Conservation (phyloP, 2,113 vertebrate species). For the Corythoichthys haematopterus region DNA sequence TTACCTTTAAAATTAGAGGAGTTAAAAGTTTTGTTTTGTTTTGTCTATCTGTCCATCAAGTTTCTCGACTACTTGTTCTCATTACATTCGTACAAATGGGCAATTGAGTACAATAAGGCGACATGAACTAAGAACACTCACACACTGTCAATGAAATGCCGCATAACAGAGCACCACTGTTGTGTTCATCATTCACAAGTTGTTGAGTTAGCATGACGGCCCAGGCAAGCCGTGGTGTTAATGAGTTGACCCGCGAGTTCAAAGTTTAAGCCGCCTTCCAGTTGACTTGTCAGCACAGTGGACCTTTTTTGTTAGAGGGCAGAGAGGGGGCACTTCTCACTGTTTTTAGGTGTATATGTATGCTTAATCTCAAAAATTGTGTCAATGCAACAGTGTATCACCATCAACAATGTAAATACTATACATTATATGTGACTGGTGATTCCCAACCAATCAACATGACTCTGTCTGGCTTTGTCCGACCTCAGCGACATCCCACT, state of each 20-base stretch:
- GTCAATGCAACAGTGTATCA: constrained; percentile 47
- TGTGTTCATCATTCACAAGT: constrained; percentile 53
- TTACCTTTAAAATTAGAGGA: too few relatives aligned
- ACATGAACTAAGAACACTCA: not conserved
- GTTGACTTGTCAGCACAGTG: constrained; percentile 76
- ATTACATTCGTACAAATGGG: too few relatives aligned
- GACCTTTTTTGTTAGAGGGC: constrained; percentile 66
- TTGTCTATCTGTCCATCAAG: too few relatives aligned
- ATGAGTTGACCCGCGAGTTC: constrained; percentile 68
- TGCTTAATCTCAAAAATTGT: constrained; percentile 19
- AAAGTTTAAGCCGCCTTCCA: constrained; percentile 74
- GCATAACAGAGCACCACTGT: not conserved
- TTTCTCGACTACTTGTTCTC: too few relatives aligned
- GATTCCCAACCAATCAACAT: not conserved
- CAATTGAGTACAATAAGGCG: too few relatives aligned
- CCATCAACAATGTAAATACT: constrained; percentile 25
- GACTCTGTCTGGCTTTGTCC: not conserved
- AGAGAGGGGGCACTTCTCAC: constrained; percentile 43
- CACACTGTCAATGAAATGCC: not conserved
- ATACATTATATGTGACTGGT: not conserved
- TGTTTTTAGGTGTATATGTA: constrained; percentile 8
- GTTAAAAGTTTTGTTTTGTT: too few relatives aligned
- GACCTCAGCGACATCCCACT: not conserved
- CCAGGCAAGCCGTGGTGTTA: constrained; percentile 49
- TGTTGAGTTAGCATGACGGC: constrained; percentile 55